Base-by-base conservation (phyloP, 2,888 invertebrate species). In the Sinotaia quadrata region DNA sequence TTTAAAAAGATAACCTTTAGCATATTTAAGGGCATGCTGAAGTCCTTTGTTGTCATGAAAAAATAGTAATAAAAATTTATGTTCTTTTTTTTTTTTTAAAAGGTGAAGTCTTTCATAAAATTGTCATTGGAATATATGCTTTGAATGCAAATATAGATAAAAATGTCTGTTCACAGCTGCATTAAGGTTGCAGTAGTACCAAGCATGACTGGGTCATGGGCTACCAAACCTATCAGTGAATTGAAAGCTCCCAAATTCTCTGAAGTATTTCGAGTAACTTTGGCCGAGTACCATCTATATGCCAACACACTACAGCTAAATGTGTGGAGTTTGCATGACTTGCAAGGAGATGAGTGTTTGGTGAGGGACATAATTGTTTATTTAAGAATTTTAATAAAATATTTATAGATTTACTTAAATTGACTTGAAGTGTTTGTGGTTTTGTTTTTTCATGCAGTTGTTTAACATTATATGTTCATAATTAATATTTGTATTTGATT, bases 241-340 rank as follows among this genome's bases (percentile, higher is more conserved):
- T 90, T 93, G 77, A 91, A 91, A 81, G 93, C 93, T 88, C 93
- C 94, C 57, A 92, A 92, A 71, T 94, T 94, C 84, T 93, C 93
- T 68, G 94, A 95, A 89, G 92, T 91, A 79, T 94, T 94, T 87
- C 92, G 92, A 82, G 91, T 95, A 87, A 91, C 92, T 83, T 92
- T 95, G 85, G 91, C 92, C 81, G 89, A 93, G 84, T 92, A 93
- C 76, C 94, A 94, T 86, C 90, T 94, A 75, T 93, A 93, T 69
- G 93, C 94, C 41, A 96, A 96, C 89, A 97, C 96, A 52, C 89
- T 97, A 74, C 96, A 97, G 89, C 92, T 97, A 72, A 95, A 95
- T 84, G 93, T 97, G 44, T 94, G 95, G 90, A 93, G 93, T 80
- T 92, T 93, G 71, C 79, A 81, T 29, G 91, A 91, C 79, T 89